Conservation (phyloP, 37 sponge, comb jelly and placozoan genomes). For the Spongilla lacustris region DNA sequence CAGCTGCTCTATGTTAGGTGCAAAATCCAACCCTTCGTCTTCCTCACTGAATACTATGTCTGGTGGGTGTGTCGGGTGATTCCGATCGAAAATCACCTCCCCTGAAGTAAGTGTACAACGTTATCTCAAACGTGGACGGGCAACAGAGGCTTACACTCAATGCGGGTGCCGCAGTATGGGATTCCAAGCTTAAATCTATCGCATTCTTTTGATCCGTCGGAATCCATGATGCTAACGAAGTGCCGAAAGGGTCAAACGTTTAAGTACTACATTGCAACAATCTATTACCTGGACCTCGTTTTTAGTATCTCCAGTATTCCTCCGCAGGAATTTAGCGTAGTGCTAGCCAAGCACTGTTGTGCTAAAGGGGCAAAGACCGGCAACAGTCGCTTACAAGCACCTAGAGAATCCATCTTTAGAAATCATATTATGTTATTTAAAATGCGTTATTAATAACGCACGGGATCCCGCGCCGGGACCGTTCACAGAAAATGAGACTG, state of each 20-base stretch:
- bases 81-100: slow-evolving; percentile 84
- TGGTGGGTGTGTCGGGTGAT: slow-evolving; percentile 59
- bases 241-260: background rate
- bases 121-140: background rate
- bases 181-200: slow-evolving; percentile 77
- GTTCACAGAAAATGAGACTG: background rate
- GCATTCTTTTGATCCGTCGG: slow-evolving; percentile 35
- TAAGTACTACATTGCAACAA: background rate
- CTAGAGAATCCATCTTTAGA: slow-evolving; percentile 7
- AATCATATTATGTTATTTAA: background rate
- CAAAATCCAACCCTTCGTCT: slow-evolving; percentile 58
- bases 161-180: slow-evolving; percentile 77
- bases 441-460: background rate
- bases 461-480: too few relatives aligned
- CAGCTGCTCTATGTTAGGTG: slow-evolving; percentile 67
- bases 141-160: slow-evolving; percentile 66
- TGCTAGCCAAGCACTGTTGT: slow-evolving; percentile 52
- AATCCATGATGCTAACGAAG: slow-evolving; percentile 27
- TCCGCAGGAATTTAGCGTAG: slow-evolving; percentile 48
- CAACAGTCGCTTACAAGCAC: slow-evolving; percentile 17
- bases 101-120: slow-evolving; percentile 32
- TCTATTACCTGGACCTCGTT: slow-evolving; percentile 43
- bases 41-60: slow-evolving; percentile 73
- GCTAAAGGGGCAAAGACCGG: slow-evolving; percentile 48
- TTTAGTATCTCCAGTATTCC: slow-evolving; percentile 46